These are phyloP conservation scores for Caerostris darwini DNA, from an alignment of 1,140 invertebrate genomes.

Conservation along the genomic window DNA sequence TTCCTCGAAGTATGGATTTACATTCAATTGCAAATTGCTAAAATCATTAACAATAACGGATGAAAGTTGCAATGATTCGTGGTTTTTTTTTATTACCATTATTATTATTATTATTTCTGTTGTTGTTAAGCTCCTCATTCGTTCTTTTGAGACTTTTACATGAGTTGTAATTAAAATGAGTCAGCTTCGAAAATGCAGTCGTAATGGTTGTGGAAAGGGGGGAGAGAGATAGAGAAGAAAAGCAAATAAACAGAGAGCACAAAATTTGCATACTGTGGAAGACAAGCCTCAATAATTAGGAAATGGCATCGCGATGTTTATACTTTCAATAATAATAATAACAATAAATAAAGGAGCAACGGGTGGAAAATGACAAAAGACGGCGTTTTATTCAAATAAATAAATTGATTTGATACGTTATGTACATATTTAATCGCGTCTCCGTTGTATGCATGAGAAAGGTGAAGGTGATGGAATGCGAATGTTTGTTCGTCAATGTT, in stretches of 20 bases:
- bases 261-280: not conserved
- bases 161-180: slow-evolving; percentile 46
- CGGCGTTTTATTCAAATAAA: not conserved
- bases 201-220: not conserved
- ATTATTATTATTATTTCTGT: not conserved
- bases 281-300: slow-evolving; percentile 8
- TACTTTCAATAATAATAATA: slow-evolving; percentile 7
- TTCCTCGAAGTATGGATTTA: slow-evolving; percentile 15
- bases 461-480: too few relatives aligned
- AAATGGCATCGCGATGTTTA: slow-evolving; percentile 1
- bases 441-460: too few relatives aligned
- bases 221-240: not conserved
- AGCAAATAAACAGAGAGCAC: not conserved
- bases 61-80: not conserved
- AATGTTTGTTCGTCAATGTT: too few relatives aligned
- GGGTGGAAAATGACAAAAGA: not conserved
- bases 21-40: slow-evolving; percentile 55
- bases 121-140: not conserved
- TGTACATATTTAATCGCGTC: too few relatives aligned
- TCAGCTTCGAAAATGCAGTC: not conserved
- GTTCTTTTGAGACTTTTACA: slow-evolving; percentile 1
- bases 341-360: not conserved
- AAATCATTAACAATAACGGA: slow-evolving; percentile 63
- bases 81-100: not conserved
- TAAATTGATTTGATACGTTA: too few relatives aligned